Evolutionary conservation across 2,888 invertebrate genomes (phyloP), one percentile per base, ranked within the genome.

Genomic region (Meteorus cinctellus): DNA sequence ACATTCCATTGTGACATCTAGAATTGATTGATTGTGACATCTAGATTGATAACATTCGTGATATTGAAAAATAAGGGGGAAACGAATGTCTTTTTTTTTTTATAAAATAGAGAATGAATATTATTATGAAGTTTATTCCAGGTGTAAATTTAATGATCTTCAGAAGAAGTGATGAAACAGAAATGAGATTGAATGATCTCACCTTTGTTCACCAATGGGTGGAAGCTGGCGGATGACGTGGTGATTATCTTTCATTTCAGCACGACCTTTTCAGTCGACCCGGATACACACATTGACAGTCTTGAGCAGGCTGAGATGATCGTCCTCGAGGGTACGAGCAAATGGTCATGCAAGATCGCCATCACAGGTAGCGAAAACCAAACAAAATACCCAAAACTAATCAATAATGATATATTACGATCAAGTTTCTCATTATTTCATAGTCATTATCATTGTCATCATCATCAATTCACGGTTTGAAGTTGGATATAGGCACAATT

Each of bases 301-400:
- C 95, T 98, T 92, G 97, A 97, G 92, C 97, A 97, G 93, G 97
- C 97, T 90, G 96, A 98, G 93, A 96, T 95, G 93, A 95, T 96
- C 93, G 98, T 98, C 92, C 96, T 98, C 91, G 98, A 98, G 93
- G 98, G 98, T 92, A 98, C 98, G 90, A 98, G 98, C 91, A 98
- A 98, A 93, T 98, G 98, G 98, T 98, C 98, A 92, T 97, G 97
- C 95, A 98, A 98, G 95, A 97, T 98, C 93, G 97, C 97, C 92
- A 98, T 98, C 91, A 98, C 98, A 97, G 98, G 98, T 98, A 95
- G 91, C 91, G 75, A 74, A 72, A 65, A 65, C 16, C 62, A 36
- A 8, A 24, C 24, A 63, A 62, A 45, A 63, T 34, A 63, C 29
- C 24, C 48, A 69, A 69, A 69, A 51, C 48, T 36, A 65, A 69